phyloP scores from a whole-genome alignment of 2,888 invertebrate genomes.

The Notodonta ziczac region DNA sequence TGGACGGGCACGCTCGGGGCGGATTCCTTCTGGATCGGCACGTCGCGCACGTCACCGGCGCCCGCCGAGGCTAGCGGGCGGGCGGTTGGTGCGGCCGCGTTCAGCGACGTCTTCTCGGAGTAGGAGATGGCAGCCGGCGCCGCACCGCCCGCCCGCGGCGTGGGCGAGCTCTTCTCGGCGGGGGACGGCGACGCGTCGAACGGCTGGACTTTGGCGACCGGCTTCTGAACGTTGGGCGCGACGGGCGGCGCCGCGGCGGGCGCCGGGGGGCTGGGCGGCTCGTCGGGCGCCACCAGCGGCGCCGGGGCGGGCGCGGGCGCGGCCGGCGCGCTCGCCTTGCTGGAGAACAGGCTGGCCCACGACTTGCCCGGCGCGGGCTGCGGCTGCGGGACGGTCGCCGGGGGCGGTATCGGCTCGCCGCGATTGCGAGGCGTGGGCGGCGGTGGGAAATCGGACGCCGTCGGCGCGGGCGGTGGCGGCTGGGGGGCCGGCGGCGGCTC shows the following conservation, averaged over 20 bases:
- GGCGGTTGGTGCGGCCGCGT: conserved; percentile 35
- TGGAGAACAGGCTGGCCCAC: conserved; percentile 88
- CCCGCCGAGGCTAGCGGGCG: conserved; percentile 31
- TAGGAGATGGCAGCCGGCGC: conserved; percentile 55
- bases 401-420: conserved; percentile 63
- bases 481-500: conserved; percentile 68
- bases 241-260: conserved; percentile 45
- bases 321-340: conserved; percentile 51
- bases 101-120: conserved; percentile 50
- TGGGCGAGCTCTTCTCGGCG: conserved; percentile 57
- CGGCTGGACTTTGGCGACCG: conserved; percentile 86
- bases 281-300: conserved; percentile 53
- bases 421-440: conserved; percentile 76
- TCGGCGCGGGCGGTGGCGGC: conserved; percentile 75
- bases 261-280: conserved; percentile 63
- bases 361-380: conserved; percentile 81
- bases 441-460: conserved; percentile 81
- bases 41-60: conserved; percentile 47
- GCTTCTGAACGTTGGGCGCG: conserved; percentile 73
- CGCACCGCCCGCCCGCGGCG: conserved; percentile 38
- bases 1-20: conserved; percentile 68
- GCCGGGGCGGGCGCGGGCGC: conserved; percentile 36
- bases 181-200: conserved; percentile 80
- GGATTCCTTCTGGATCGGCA: conserved; percentile 54
- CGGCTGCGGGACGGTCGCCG: conserved; percentile 63